A percentile compares a stretch with the other conserved stretches of the same genome.
Evolutionary conservation across 2,113 vertebrate genomes (phyloP).

Genomic region (Neofelis nebulosa): DNA sequence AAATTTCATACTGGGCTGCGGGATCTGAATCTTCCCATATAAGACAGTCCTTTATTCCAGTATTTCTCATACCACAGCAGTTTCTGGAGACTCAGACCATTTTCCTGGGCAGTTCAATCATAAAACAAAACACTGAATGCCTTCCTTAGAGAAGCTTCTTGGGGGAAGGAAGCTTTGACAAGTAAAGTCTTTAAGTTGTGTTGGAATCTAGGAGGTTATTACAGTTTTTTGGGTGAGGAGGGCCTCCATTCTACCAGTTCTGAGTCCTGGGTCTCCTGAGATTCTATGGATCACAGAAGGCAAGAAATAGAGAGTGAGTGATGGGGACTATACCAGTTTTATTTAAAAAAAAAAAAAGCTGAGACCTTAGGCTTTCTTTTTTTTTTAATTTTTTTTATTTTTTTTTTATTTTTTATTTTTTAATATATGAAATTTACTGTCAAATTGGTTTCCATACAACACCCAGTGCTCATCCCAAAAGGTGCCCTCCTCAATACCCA

Average conservation of each 20-base stretch:
- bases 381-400: too few relatives aligned
- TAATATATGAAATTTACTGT: too few relatives aligned
- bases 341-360: background rate
- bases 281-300: background rate
- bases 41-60: background rate
- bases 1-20: background rate
- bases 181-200: background rate
- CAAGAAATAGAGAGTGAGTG: background rate
- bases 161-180: background rate
- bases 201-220: background rate
- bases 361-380: background rate
- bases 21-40: background rate
- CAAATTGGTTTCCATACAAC: too few relatives aligned
- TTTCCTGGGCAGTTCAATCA: background rate
- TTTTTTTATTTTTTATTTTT: too few relatives aligned
- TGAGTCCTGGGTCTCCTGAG: background rate
- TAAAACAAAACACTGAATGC: background rate
- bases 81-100: background rate
- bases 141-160: background rate
- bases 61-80: background rate
- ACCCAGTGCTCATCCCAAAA: too few relatives aligned
- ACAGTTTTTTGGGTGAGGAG: background rate
- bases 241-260: background rate
- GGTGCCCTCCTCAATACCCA: too few relatives aligned
- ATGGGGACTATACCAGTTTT: background rate